Evolutionary conservation across 2,797 vertebrate genomes (phyloP).

Genomic region (Notolabrus celidotus): DNA sequence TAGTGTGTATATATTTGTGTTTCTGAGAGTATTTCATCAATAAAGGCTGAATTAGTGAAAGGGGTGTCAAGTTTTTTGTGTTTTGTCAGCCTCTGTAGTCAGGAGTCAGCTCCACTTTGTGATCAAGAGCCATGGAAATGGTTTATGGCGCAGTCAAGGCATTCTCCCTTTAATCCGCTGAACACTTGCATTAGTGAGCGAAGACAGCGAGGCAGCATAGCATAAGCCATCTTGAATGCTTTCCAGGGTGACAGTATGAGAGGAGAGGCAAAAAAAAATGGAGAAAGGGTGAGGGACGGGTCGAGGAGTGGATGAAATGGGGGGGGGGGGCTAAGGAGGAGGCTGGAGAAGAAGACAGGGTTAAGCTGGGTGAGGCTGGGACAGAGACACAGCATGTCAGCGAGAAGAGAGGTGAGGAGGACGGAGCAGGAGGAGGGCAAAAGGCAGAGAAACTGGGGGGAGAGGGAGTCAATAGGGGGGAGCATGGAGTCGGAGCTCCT

Average conservation of each 20-base stretch:
- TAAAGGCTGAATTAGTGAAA: conserved; percentile 41
- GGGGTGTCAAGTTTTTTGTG: conserved; percentile 30
- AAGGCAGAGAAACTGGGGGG: conserved; percentile 27
- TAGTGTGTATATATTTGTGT: conserved; percentile 21
- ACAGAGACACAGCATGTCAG: conserved; percentile 62
- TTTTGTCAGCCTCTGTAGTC: conserved; percentile 45
- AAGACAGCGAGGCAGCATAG: conserved; percentile 53
- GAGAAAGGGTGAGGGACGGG: not conserved
- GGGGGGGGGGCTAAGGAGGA: conserved; percentile 25
- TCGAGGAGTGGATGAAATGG: conserved; percentile 26
- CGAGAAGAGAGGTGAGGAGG: conserved; percentile 32
- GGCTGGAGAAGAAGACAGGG: conserved; percentile 41
- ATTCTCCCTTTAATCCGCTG: conserved; percentile 65
- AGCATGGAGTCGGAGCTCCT: conserved; percentile 58
- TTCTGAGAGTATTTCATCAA: conserved; percentile 38
- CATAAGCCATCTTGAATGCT: conserved; percentile 53
- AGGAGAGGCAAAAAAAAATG: not conserved
- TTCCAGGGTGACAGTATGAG: conserved; percentile 8
- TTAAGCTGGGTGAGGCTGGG: conserved; percentile 59
- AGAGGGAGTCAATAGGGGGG: conserved; percentile 40
- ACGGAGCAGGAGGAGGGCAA: conserved; percentile 22
- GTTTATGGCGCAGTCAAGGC: conserved; percentile 58
- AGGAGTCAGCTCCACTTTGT: conserved; percentile 52
- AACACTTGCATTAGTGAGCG: conserved; percentile 59
- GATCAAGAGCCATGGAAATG: conserved; percentile 72